phyloP scores from a whole-genome alignment of 2,797 vertebrate species.

The Chrosomus eos region DNA sequence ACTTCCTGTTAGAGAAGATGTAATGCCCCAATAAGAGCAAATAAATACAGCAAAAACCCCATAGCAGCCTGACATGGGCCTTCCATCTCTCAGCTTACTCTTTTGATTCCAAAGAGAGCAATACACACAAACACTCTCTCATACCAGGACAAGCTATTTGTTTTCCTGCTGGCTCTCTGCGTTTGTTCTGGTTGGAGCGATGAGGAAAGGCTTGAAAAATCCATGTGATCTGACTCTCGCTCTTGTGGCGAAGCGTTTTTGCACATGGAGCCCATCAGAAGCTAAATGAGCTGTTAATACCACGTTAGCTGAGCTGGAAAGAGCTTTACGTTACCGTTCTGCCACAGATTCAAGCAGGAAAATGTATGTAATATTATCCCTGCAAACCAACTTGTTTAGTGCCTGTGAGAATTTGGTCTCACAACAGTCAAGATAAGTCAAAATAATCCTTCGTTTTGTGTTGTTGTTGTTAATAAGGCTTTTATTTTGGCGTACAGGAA shows the following conservation, averaged over 20 bases:
- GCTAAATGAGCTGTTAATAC: constrained; percentile 77
- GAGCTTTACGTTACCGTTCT: constrained; percentile 62
- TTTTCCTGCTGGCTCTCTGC: constrained; percentile 72
- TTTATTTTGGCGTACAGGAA: constrained; percentile 61
- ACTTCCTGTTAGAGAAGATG: constrained; percentile 75
- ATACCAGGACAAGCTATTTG: constrained; percentile 74
- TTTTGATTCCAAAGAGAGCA: constrained; percentile 70
- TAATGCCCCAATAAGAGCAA: constrained; percentile 67
- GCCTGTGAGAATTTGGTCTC: constrained; percentile 25
- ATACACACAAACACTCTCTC: constrained; percentile 76
- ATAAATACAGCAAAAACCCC: constrained; percentile 66
- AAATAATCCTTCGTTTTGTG: not conserved
- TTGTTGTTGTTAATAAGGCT: constrained; percentile 68
- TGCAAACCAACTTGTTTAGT: constrained; percentile 34
- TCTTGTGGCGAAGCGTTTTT: constrained; percentile 66
- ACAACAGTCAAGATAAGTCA: constrained; percentile 65
- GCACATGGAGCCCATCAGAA: constrained; percentile 81
- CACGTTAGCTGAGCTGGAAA: constrained; percentile 78
- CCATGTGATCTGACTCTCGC: constrained; percentile 77
- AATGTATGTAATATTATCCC: constrained; percentile 74
- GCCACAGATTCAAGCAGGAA: constrained; percentile 58
- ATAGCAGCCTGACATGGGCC: constrained; percentile 53
- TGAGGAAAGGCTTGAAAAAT: constrained; percentile 70
- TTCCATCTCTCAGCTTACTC: constrained; percentile 63
- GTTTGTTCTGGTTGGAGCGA: constrained; percentile 40